Percentiles rank a stretch among this genome's conserved stretches.
Evolutionary conservation across 1,140 invertebrate genomes (phyloP).

Genomic region (Lucilia cuprina): DNA sequence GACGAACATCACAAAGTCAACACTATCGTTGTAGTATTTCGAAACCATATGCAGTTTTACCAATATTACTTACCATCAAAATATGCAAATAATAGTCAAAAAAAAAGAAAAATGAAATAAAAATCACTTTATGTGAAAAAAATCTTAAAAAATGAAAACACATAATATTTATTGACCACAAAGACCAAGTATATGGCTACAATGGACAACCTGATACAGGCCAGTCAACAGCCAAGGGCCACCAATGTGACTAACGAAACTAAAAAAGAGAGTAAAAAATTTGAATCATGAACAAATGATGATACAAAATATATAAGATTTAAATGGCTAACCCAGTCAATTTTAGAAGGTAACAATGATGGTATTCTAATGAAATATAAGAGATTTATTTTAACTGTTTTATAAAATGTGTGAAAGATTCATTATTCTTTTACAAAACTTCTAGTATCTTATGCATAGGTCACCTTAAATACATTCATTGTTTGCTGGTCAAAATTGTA

Average conservation of each 20-base stretch:
- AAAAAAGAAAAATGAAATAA: neutral
- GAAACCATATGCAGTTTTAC: slow-evolving; percentile 9
- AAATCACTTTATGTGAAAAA: neutral
- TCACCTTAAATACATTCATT: neutral
- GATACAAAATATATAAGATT: neutral
- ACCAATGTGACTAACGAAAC: no score
- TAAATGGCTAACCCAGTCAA: neutral
- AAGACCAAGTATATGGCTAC: neutral
- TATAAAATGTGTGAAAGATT: no score
- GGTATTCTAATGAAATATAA: no score
- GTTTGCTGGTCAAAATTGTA: neutral
- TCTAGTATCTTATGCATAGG: no score
- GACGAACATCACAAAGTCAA: slow-evolving; percentile 5
- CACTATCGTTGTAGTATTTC: neutral
- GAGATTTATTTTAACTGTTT: no score
- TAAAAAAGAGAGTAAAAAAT: neutral
- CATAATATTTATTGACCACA: slow-evolving; percentile 11
- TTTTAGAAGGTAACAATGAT: neutral
- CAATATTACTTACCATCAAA: neutral
- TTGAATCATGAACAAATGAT: neutral
- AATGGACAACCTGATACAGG: neutral
- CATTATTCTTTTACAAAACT: no score
- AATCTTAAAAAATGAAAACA: neutral
- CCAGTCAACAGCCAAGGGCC: neutral
- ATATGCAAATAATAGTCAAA: neutral